phyloP scores from a whole-genome alignment of 2,888 invertebrate genomes.

The Anaspis maculata region DNA sequence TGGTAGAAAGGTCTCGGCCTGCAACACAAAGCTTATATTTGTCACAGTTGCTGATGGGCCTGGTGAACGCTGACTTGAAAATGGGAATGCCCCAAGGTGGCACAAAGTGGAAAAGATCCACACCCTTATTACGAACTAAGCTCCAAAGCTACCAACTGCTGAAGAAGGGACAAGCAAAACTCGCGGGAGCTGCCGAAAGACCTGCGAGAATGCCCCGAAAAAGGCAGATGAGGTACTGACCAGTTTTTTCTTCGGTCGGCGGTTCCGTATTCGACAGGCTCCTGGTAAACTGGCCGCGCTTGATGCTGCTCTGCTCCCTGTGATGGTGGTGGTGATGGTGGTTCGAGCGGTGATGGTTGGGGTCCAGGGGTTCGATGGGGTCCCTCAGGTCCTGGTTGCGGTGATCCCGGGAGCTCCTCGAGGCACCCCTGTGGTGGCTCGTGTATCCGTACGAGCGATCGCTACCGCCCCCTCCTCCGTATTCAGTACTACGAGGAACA shows the following conservation, averaged over 20 bases:
- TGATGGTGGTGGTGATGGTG: constrained; percentile 40
- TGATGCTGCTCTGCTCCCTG: constrained; percentile 49
- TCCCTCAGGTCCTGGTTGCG: constrained; percentile 30
- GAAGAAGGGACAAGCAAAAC: too few relatives aligned
- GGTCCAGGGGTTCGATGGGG: constrained; percentile 30
- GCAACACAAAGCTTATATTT: too few relatives aligned
- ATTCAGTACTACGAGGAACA: constrained; percentile 28
- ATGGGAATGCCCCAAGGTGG: too few relatives aligned
- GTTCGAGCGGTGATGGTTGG: constrained; percentile 23
- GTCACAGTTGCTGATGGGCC: too few relatives aligned
- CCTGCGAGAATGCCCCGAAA: too few relatives aligned
- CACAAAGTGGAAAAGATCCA: too few relatives aligned
- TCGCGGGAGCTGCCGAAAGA: too few relatives aligned
- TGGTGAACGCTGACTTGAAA: too few relatives aligned
- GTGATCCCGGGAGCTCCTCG: constrained; percentile 23
- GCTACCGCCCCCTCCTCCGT: constrained; percentile 29
- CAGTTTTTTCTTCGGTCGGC: constrained; percentile 76
- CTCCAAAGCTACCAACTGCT: too few relatives aligned
- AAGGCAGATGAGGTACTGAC: constrained; percentile 44
- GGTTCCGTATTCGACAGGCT: constrained; percentile 76
- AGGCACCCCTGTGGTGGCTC: constrained; percentile 21
- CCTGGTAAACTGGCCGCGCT: constrained; percentile 59
- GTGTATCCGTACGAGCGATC: constrained; percentile 29
- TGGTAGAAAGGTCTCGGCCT: too few relatives aligned
- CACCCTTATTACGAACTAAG: too few relatives aligned